Conservation (phyloP, 2,113 vertebrate genomes). For the Daphoenositta chrysoptera region DNA sequence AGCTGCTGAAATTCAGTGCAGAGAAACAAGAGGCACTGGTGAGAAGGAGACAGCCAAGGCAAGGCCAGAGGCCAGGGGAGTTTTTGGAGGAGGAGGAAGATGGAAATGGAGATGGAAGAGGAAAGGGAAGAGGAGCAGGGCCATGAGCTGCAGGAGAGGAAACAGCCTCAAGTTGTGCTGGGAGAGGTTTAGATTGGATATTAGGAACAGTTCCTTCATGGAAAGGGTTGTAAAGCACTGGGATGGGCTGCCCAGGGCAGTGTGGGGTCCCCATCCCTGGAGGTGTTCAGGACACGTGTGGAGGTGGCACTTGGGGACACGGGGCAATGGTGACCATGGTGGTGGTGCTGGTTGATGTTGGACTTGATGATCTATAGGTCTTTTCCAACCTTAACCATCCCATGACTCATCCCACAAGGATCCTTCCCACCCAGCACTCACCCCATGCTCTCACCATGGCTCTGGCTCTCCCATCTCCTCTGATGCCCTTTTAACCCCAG, state of each 20-base stretch:
- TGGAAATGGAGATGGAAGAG: neutral
- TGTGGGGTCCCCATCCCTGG: neutral
- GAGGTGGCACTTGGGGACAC: neutral
- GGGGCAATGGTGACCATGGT: accelerated
- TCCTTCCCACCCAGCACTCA: neutral
- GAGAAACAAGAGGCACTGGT: neutral
- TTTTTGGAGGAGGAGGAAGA: neutral
- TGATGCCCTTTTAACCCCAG: neutral
- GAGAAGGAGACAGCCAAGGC: neutral
- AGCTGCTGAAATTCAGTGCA: neutral
- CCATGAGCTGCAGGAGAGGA: neutral
- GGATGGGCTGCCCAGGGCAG: neutral
- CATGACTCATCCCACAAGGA: neutral
- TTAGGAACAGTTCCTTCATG: neutral
- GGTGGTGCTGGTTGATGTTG: neutral
- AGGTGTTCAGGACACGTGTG: accelerated
- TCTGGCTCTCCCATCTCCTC: neutral
- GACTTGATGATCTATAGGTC: neutral
- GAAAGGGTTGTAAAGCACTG: neutral
- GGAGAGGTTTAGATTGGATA: accelerated
- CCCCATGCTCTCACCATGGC: accelerated
- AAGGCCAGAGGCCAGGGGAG: neutral
- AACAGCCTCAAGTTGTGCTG: neutral
- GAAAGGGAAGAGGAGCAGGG: neutral
- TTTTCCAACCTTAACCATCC: accelerated